phyloP scores from a whole-genome alignment of 2,113 vertebrate genomes.

The Galbula dea region DNA sequence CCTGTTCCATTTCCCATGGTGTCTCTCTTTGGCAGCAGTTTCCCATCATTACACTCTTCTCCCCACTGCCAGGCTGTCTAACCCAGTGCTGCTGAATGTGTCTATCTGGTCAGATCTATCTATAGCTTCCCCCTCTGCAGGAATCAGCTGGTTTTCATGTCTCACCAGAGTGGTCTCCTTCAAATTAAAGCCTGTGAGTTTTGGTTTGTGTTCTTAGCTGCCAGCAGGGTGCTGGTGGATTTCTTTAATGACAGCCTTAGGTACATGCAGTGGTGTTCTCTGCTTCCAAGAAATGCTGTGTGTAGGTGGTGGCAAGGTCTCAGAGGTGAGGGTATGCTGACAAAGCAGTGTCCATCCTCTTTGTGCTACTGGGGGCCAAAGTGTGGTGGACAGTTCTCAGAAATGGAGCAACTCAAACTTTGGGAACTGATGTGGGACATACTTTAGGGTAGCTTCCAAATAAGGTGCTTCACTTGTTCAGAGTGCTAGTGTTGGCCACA shows the following conservation, averaged over 20 bases:
- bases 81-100: not conserved
- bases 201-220: not conserved
- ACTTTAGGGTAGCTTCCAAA: not conserved
- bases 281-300: conserved; percentile 12
- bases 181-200: conserved; percentile 16
- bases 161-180: not conserved
- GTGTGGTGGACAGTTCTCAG: not conserved
- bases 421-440: not conserved
- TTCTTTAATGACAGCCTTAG: not conserved
- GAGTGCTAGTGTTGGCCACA: not conserved
- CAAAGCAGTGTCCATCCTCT: not conserved
- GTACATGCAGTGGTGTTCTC: not conserved
- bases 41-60: not conserved
- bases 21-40: not conserved
- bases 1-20: not conserved
- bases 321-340: not conserved
- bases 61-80: not conserved
- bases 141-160: not conserved
- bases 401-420: not conserved
- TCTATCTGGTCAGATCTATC: not conserved
- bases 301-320: not conserved
- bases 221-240: not conserved
- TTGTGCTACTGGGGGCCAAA: not conserved
- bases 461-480: not conserved
- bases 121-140: not conserved